Evolutionary conservation across 92 coral and sea anemone species (phyloP), one percentile per base, ranked within the genome.

Genomic region (Meandrina meandrites): DNA sequence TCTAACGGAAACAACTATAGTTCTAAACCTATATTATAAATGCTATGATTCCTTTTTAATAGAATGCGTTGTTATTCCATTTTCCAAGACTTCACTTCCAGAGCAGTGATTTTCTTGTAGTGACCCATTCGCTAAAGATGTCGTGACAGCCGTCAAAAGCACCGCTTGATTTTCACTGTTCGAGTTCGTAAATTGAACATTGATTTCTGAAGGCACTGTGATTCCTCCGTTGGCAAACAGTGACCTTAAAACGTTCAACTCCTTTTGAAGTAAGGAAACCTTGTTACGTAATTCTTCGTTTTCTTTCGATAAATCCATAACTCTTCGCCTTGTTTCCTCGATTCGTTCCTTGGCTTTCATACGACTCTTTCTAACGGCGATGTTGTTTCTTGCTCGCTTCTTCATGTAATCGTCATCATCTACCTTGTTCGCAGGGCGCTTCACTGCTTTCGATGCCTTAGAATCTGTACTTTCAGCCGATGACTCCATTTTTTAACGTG

Each of bases 301-400:
- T 86, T 97, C 99, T 77, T 91, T 83, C 53, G 99, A 8, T 48
- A 97, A 90, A 81, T 85, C 94, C 36, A 75, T 81, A 5, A 97
- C 99, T 69, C 99, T 92, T 77, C 78, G 89, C 53, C 90, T 86
- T 32, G 99, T 97, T 84, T 97, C 99, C 60, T 97, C 98, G 87
- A 97, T 97, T 79, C 92, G 91, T 82, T 92, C 94, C 80, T 95
- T 97, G 14, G 99, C 98, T 78, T 97, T 97, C 84, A 91, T 96
- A 30, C 99, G 98, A 90, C 99, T 97, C 84, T 97, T 97, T 56
- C 99, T 91, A 21, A 97, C 99, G 64, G 99, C 99, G 56, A 93
- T 90, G 84, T 97, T 97, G 58, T 97, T 97, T 78, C 99, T 87
- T 79, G 94, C 98, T 69, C 99, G 86, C 87, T 97, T 97, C 66